Evolutionary conservation across 2,888 invertebrate genomes (phyloP).

Genomic region (Plagiodera versicolora): DNA sequence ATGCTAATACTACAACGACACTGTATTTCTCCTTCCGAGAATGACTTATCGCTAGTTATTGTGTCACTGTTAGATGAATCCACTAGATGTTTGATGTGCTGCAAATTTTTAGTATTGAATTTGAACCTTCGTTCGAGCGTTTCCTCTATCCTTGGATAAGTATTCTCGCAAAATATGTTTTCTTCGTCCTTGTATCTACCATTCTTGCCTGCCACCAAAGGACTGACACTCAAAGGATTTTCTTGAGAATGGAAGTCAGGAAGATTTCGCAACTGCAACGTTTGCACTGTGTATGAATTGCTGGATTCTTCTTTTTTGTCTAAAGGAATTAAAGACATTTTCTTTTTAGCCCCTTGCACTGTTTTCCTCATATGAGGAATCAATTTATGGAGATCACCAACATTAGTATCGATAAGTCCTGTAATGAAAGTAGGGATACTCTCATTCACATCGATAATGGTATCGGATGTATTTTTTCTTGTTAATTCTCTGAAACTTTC

Average conservation of each 20-base stretch:
- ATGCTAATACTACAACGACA: conserved; percentile 40
- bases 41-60: conserved; percentile 20
- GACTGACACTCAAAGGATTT: background rate
- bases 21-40: conserved; percentile 43
- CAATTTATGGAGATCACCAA: background rate
- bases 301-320: too few species aligned
- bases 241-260: background rate
- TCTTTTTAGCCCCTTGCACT: background rate
- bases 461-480: background rate
- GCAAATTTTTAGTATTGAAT: background rate
- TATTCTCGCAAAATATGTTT: conserved; percentile 27
- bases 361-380: background rate
- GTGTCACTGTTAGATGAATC: conserved; percentile 28
- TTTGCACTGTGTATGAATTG: background rate
- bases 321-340: background rate
- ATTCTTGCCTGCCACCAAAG: conserved; percentile 12
- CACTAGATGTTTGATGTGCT: conserved; percentile 3
- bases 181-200: conserved; percentile 36
- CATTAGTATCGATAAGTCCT: background rate
- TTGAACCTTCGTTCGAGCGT: background rate
- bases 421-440: background rate
- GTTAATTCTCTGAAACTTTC: background rate
- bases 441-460: background rate
- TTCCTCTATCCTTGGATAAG: conserved; percentile 5
- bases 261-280: background rate